Conservation (phyloP, 2,113 vertebrate genomes). For the Machaerirhynchus nigripectus region DNA sequence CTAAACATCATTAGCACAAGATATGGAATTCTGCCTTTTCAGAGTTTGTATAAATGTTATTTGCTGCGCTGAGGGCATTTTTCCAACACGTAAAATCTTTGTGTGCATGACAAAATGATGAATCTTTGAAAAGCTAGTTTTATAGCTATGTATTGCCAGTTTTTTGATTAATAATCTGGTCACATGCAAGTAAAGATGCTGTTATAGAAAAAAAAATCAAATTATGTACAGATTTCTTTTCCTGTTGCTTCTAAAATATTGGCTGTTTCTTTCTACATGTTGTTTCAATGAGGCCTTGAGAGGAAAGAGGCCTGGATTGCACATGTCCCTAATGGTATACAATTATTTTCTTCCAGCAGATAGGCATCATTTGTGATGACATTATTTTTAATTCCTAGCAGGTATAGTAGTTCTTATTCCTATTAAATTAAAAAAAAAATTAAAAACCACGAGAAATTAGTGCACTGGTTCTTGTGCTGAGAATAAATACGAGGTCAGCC, state of each 20-base stretch:
- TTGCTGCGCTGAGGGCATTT: slow-evolving; percentile 3
- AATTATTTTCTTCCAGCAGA: background rate
- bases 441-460: background rate
- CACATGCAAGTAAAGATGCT: slow-evolving; percentile 11
- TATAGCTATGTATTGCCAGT: background rate
- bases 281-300: slow-evolving; percentile 40
- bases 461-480: background rate
- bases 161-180: slow-evolving; percentile 42
- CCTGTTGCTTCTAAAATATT: slow-evolving; percentile 16
- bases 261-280: slow-evolving; percentile 24
- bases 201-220: background rate
- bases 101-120: background rate
- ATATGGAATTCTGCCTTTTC: background rate
- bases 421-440: background rate
- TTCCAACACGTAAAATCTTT: background rate
- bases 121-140: slow-evolving; percentile 19
- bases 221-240: background rate
- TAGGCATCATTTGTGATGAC: background rate
- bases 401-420: background rate
- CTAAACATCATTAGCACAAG: slow-evolving; percentile 49
- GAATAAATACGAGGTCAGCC: background rate
- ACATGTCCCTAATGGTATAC: slow-evolving; percentile 26
- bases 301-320: slow-evolving; percentile 12
- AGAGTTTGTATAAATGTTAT: background rate
- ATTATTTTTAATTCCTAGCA: background rate